Evolutionary conservation across 2,888 invertebrate genomes (phyloP), one percentile per base, ranked within the genome.

Genomic region (Punctoribates punctum): DNA sequence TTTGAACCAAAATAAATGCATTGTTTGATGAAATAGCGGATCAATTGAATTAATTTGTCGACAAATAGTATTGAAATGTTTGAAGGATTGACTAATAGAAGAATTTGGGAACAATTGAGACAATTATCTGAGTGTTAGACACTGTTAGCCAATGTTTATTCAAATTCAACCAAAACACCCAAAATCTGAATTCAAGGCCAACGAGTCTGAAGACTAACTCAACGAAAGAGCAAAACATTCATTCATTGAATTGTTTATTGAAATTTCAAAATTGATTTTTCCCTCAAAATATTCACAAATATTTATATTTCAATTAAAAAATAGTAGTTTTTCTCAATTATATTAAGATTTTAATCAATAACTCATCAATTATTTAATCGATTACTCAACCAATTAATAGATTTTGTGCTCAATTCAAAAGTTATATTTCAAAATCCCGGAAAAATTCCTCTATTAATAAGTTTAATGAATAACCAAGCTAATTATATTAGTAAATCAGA

Each of bases 191-290:
- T 72, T 72, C 72, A 72, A 72, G 72, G 72, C 72, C 72, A 72
- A 72, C 72, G 42, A 72, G 72, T 72, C 72, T 67, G 60, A 67
- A 67, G 38, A 67, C 65, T 67, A 34, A 62, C 62, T 34, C 29
- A 62, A 62, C n/a, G 29, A 27, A 62, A 34, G 34, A 34, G n/a
- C 29, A 67, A 38, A 67, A 34, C 29, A 67, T 67, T 67, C 65
- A 67, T 38, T 67, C 38, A 67, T 38, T 67, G n/a, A 67, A 20
- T 67, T 67, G 65, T 67, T 67, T 38, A 20, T n/a, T 38, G 20
- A 38, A 67, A 11, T 23, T 60, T 27, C 9, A 65, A 29, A 67
- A 67, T 67, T 62, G 13, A 57, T 27, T 34, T 62, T 34, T 29
- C 27, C 8, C 34, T n/a, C n/a, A n/a, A 34, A 8, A 5, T 34